Evolutionary conservation across 2,888 invertebrate species (phyloP).

Genomic region (Trimorus sp.): DNA sequence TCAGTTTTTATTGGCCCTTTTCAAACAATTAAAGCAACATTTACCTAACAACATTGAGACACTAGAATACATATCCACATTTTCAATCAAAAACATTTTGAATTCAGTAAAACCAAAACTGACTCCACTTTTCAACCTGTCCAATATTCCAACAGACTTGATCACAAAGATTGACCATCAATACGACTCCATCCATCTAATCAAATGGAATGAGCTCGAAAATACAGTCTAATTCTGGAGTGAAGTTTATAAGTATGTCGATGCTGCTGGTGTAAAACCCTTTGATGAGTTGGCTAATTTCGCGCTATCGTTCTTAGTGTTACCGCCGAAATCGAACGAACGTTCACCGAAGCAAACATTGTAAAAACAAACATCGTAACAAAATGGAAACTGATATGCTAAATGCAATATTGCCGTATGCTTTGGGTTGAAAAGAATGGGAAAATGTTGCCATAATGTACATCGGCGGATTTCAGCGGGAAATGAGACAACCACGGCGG

Average conservation of each 20-base stretch:
- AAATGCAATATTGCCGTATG: conserved; percentile 30
- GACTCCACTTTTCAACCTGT: background rate
- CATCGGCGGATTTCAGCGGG: background rate
- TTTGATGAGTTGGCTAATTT: conserved; percentile 33
- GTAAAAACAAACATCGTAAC: conserved; percentile 33
- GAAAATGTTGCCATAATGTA: background rate
- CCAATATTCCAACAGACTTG: background rate
- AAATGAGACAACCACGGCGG: no score
- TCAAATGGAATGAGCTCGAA: conserved; percentile 49
- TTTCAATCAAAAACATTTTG: conserved; percentile 17
- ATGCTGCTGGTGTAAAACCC: conserved; percentile 25
- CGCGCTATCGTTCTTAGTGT: conserved; percentile 9
- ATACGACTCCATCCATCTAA: conserved; percentile 42
- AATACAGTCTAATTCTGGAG: conserved; percentile 54
- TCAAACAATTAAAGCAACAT: conserved; percentile 25
- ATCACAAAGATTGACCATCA: conserved; percentile 41
- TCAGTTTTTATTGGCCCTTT: conserved; percentile 3
- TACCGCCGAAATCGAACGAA: conserved; percentile 40
- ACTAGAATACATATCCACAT: conserved; percentile 6
- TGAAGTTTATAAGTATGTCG: conserved; percentile 35
- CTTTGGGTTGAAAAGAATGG: conserved; percentile 39
- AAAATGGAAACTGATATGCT: conserved; percentile 7
- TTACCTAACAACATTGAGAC: conserved; percentile 24
- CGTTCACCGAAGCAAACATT: conserved; percentile 38
- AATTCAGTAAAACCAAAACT: conserved; percentile 3